Percentiles rank a stretch among this genome's conserved stretches.
phyloP scores from a whole-genome alignment of 23 tunicate species.

The Styela plicata region DNA sequence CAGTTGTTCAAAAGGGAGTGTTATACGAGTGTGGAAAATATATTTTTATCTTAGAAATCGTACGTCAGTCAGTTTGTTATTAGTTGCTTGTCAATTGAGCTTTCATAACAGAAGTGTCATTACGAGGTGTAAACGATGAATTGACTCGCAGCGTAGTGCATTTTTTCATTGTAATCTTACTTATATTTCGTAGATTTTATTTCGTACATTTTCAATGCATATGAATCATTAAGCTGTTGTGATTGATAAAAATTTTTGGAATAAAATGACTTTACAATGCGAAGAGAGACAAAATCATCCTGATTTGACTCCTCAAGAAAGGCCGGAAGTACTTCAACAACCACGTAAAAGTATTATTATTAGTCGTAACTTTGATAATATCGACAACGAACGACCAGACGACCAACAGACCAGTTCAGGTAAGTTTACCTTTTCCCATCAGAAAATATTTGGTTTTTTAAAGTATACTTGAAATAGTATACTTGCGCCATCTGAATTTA shows the following conservation, averaged over 20 bases:
- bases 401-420: too few species aligned
- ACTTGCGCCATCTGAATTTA: too few species aligned
- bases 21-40: background rate
- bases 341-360: slow-evolving; percentile 13
- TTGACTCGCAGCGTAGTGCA: too few species aligned
- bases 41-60: background rate
- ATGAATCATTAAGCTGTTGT: background rate
- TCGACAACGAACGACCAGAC: slow-evolving; percentile 3
- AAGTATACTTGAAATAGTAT: too few species aligned
- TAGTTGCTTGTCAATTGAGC: too few species aligned
- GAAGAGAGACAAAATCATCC: background rate
- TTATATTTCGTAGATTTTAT: background rate
- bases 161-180: too few species aligned
- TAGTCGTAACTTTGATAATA: background rate
- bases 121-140: too few species aligned
- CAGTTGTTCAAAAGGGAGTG: slow-evolving; percentile 8
- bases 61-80: too few species aligned
- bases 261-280: slow-evolving; percentile 13
- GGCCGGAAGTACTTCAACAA: background rate
- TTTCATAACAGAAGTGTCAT: too few species aligned
- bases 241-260: background rate
- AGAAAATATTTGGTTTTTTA: too few species aligned
- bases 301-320: slow-evolving; percentile 6
- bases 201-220: background rate
- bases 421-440: too few species aligned